phyloP scores from a whole-genome alignment of 2,797 vertebrate genomes.

The Chiloscyllium punctatum region DNA sequence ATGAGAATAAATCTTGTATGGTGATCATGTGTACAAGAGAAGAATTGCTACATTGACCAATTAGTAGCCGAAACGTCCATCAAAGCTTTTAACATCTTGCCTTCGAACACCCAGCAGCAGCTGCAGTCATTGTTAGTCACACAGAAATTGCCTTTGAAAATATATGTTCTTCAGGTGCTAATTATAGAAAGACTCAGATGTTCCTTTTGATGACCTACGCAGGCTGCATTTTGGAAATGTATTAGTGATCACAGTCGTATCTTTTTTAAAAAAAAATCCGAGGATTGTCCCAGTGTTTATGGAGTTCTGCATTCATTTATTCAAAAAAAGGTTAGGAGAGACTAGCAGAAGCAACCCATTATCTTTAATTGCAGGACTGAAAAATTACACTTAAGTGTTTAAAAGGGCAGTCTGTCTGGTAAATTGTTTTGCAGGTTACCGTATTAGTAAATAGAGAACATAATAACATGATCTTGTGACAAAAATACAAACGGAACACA shows the following conservation, averaged over 20 bases:
- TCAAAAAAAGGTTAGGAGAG: conserved; percentile 1
- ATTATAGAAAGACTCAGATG: conserved; percentile 18
- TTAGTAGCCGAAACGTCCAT: conserved; percentile 29
- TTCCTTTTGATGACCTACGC: conserved; percentile 20
- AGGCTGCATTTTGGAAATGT: conserved; percentile 33
- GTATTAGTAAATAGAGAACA: conserved; percentile 32
- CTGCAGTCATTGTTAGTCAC: conserved; percentile 21
- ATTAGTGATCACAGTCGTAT: neutral
- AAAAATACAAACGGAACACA: conserved; percentile 4
- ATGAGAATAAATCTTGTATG: neutral
- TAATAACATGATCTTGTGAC: neutral
- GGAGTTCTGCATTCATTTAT: conserved; percentile 27
- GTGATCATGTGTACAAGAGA: conserved; percentile 11
- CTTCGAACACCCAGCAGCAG: conserved; percentile 23
- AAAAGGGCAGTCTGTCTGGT: conserved; percentile 32
- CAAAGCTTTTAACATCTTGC: conserved; percentile 31
- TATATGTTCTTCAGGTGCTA: conserved; percentile 35
- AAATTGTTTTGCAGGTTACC: conserved; percentile 34
- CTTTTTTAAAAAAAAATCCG: conserved; percentile 5
- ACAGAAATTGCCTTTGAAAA: conserved; percentile 31
- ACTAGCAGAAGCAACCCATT: conserved; percentile 32
- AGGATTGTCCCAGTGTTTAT: conserved; percentile 15
- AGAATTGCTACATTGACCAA: conserved; percentile 26
- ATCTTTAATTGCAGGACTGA: conserved; percentile 38
- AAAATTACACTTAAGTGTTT: conserved; percentile 36